Base-by-base conservation (phyloP, 2,888 invertebrate genomes). In the Drosophila koepferae region DNA sequence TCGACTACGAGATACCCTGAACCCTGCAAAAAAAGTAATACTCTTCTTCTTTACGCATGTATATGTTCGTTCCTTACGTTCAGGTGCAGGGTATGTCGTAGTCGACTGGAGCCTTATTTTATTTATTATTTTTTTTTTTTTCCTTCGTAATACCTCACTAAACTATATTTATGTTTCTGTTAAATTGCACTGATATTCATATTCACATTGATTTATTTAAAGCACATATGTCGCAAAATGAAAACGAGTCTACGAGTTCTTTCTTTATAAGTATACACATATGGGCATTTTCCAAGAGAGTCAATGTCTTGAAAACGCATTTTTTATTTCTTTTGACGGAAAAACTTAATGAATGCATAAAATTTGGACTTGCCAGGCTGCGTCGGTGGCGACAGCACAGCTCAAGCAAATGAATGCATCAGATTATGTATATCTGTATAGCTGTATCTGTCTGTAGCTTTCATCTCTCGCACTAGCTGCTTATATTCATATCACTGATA, bases 311-410 rank as follows among this genome's bases (percentile, higher is more conserved):
- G 28, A 4, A 28, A 28, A 28, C 6, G 28, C 6, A 28, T 28
- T 18, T 9, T 18, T 10, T 18, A 18, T 75, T 75, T 72, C 63
- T 80, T 81, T 80, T 77, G 69, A 75, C 71, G 69, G 66, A 44
- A 56, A 76, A 72, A 62, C 55, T 72, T 77, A 77, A 81, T 75
- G 72, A 67, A 76, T 70, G 66, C 64, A 58, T 41, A 53, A 43
- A 60, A 49, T 53, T 46, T 28, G 31, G 20, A 56, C 20, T 51
- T 55, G n/a, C 9, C 9, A 12, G 51, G 8, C 12, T 53, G 34
- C 44, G 2, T 18, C 38, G n/a, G 12, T 4, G 63, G 16, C 6
- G 16, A 12, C n/a, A 51, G 56, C 23, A 28, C 20, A 54, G 68
- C 48, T 72, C 55, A 67, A 63, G 62, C 66, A 78, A 75, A 64